Evolutionary conservation across 2,113 vertebrate genomes (phyloP), one percentile per base, ranked within the genome.

Genomic region (Stictonetta naevosa): DNA sequence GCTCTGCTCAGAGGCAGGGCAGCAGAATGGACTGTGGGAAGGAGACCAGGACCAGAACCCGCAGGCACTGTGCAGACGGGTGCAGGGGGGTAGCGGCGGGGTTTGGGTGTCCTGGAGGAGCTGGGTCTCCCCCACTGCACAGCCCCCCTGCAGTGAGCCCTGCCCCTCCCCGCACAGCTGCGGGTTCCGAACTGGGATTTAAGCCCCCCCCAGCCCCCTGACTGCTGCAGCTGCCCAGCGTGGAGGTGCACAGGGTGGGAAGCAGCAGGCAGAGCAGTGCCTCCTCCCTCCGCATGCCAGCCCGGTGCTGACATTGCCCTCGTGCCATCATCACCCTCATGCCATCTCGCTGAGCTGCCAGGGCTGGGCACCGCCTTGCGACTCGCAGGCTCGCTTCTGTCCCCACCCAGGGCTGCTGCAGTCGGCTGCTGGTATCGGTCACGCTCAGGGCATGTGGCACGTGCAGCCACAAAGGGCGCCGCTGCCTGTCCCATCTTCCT

Each of bases 381-480:
- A 6, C 50, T 25, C 16, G n/a, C 18, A 48, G 66, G 6, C 25
- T 83, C 29, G 4, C 40, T 93, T 40, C 64, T 36, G 22, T 56
- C 66, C 62, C 52, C 75, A 19, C 6, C 25, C 11, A 11, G 20
- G 8, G 64, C 13, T 59, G 4, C 34, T 11, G 36, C 7, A 1
- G 29, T 42, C 46, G 4, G 63, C 11, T 19, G n/a, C 69, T 34
- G 50, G 13, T 26, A 46, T 23, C 8, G 1, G 55, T 23, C 40
- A 18, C 0, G 1, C 25, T 38, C 22, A 3, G 42, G 77, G 18
- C 1, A 0, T 8, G 60, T 2, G 0, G 67, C n/a, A 8, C 60
- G n/a, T 36, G 69, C 36, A 64, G 63, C n/a, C 11, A 0, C 29
- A 38, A 50, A 86, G 8, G 6, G 36, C 36, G 46, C 52, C 0